Conservation (phyloP, 2,888 invertebrate genomes). For the Phaonia tiefii region DNA sequence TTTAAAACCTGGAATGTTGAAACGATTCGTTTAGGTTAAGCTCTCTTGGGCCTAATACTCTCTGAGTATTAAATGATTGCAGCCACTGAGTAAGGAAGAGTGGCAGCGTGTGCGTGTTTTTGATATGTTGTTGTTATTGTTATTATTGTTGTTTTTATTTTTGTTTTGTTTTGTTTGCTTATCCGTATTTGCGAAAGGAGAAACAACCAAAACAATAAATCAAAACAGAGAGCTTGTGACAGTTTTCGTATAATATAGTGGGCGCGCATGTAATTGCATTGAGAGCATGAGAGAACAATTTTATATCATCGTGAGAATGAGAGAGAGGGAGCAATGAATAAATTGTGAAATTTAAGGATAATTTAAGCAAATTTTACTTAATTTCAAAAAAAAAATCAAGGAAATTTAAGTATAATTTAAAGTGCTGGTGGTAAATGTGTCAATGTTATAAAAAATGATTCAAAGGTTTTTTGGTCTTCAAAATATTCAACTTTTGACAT, state of each 20-base stretch:
- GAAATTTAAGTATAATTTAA: background rate
- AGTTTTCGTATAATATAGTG: background rate
- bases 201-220: conserved; percentile 57
- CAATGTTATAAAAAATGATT: conserved; percentile 10
- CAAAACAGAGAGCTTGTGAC: conserved; percentile 60
- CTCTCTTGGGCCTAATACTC: conserved; percentile 18
- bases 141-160: conserved; percentile 12
- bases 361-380: background rate
- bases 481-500: conserved; percentile 4
- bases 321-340: background rate
- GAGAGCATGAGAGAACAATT: conserved; percentile 1
- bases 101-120: background rate
- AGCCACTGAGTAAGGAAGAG: too few species aligned
- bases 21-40: background rate
- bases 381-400: conserved; percentile 14
- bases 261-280: conserved; percentile 56
- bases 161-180: conserved; percentile 25
- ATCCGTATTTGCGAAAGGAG: background rate
- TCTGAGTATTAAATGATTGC: background rate
- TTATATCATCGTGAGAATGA: background rate
- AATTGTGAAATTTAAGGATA: conserved; percentile 8
- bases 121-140: conserved; percentile 6
- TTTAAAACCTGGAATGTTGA: background rate
- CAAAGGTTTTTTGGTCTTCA: background rate
- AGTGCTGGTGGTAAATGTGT: conserved; percentile 8